These are phyloP conservation scores for Eira barbara DNA, from an alignment of 2,113 vertebrate genomes.

Conservation along the genomic window DNA sequence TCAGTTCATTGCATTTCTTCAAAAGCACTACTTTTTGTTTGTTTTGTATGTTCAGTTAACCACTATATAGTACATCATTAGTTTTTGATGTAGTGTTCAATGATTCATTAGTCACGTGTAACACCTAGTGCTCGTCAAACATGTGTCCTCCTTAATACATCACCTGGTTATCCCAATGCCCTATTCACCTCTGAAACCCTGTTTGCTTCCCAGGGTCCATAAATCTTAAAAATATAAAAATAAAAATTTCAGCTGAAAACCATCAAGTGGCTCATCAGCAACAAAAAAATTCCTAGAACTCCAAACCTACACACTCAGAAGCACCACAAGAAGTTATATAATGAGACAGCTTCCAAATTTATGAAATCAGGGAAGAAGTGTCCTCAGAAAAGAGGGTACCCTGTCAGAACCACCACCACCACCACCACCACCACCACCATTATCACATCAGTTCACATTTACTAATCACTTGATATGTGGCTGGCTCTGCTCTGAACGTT, in stretches of 20 bases:
- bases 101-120: too few species aligned
- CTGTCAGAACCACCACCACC: not conserved
- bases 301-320: not conserved
- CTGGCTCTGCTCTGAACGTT: not conserved
- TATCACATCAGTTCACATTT: not conserved
- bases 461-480: not conserved
- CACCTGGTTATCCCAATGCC: too few species aligned
- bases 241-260: not conserved
- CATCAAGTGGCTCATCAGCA: not conserved
- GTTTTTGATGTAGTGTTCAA: too few species aligned
- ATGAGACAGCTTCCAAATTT: not conserved
- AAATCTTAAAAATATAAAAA: too few species aligned
- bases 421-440: not conserved
- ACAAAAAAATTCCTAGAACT: not conserved
- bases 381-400: not conserved
- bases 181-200: too few species aligned
- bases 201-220: too few species aligned
- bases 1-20: too few species aligned
- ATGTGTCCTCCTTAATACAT: too few species aligned
- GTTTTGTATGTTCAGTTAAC: too few species aligned
- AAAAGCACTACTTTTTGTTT: too few species aligned
- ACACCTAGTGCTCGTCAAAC: too few species aligned
- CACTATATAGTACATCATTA: too few species aligned
- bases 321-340: not conserved
- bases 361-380: not conserved